Base-by-base conservation (phyloP, 2,797 vertebrate genomes). In the Mus caroli region DNA sequence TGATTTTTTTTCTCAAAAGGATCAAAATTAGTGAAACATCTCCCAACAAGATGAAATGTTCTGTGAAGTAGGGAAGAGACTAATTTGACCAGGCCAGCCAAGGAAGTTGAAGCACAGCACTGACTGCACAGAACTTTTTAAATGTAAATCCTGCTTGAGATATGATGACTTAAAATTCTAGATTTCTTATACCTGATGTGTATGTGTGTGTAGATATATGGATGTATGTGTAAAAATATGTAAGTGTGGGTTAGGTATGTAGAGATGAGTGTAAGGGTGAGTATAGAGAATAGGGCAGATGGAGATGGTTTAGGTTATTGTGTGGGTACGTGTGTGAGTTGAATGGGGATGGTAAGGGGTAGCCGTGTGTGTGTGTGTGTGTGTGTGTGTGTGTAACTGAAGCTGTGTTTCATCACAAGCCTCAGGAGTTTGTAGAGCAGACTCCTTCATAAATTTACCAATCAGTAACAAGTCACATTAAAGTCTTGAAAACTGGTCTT, bases 101-200 rank as follows among this genome's bases (percentile, higher is more conserved):
- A 95, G 93, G 20, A 34, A 50, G 20, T 52, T 92, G 94, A 92
- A 76, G 77, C 28, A n/a, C 28, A 94, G 37, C 50, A 94, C 14
- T 76, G 86, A 76, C n/a, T 84, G 20, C 22, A 56, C 15, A 10
- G 60, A 87, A 94, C 84, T 22, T 60, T 60, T 87, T 91, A 28
- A 8, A 9, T 85, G 8, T 78, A 92, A 40, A 77, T 50, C 90
- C 89, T 80, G 28, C 50, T 3, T 4, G 37, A 82, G 50, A 95
- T 20, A 76, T 1, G 19, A 0, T 64, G 13, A 22, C 62, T 94
- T 93, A 26, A 77, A 93, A 93, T 87, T 37, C 34, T 86, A 62
- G 28, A 93, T 91, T 15, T 73, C 17, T 88, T 82, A 9, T 22
- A 2, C 54, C 78, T 92, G 88, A n/a, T 31, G 34, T 69, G 20